Conservation (phyloP, 1,140 invertebrate species). For the Listronotus bonariensis region DNA sequence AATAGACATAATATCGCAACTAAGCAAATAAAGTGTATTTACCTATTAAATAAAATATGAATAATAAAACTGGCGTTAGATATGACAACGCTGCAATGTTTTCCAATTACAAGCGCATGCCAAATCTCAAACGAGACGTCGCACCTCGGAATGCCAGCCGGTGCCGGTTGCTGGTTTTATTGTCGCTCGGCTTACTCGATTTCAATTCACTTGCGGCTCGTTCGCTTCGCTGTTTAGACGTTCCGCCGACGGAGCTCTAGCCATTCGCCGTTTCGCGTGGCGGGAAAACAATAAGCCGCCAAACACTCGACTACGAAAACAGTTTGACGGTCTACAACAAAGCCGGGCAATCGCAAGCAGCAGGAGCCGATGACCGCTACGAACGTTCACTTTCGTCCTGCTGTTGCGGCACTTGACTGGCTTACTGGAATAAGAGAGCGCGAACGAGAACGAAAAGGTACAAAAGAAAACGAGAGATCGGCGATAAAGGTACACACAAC, state of each 20-base stretch:
- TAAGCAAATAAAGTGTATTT: too few relatives aligned
- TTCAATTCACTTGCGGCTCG: conserved; percentile 18
- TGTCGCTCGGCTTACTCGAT: conserved; percentile 25
- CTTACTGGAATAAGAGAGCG: background rate
- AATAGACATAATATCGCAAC: too few relatives aligned
- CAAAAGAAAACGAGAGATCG: conserved; percentile 9
- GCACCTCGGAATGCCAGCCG: conserved; percentile 27
- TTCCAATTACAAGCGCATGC: conserved; percentile 35
- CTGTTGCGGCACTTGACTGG: conserved; percentile 16
- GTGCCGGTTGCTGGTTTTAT: conserved; percentile 25
- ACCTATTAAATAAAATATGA: background rate
- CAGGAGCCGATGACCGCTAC: conserved; percentile 21
- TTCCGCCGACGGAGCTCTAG: background rate
- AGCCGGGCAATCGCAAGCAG: conserved; percentile 11
- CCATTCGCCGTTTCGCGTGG: too few relatives aligned
- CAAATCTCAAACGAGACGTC: conserved; percentile 35
- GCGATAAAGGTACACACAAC: background rate
- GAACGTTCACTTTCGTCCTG: conserved; percentile 26
- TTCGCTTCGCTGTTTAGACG: conserved; percentile 2
- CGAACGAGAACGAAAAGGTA: conserved; percentile 12
- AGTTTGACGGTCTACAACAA: conserved; percentile 13
- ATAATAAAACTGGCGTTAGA: background rate
- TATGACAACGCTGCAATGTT: conserved; percentile 23
- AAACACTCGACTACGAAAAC: conserved; percentile 11
- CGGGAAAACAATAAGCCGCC: background rate